Evolutionary conservation across 2,797 vertebrate species (phyloP).

Genomic region (Anguilla marmorata): DNA sequence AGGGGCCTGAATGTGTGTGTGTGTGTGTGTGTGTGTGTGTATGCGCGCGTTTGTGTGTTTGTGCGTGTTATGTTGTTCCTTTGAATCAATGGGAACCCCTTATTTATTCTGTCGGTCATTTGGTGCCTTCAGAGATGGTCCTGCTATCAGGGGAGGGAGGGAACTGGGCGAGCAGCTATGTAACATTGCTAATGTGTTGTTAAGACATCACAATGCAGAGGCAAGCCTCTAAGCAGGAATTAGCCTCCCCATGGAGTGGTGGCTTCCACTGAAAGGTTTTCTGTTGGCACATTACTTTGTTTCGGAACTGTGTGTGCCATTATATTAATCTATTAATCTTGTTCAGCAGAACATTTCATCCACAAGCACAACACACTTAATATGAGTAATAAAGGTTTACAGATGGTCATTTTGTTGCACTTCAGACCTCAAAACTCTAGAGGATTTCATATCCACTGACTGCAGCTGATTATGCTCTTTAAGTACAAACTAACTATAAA

Average conservation of each 20-base stretch:
- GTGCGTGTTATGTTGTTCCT: neutral
- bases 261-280: neutral
- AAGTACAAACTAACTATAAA: neutral
- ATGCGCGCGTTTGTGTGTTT: neutral
- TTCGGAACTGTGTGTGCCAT: neutral
- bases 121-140: neutral
- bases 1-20: neutral
- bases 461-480: neutral
- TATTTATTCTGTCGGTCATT: neutral
- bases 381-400: neutral
- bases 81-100: neutral
- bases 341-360: neutral
- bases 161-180: neutral
- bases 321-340: conserved; percentile 10
- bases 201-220: neutral
- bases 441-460: neutral
- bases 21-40: neutral
- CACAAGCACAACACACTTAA: neutral
- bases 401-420: neutral
- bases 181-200: neutral
- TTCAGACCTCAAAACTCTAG: neutral
- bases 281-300: neutral
- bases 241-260: neutral
- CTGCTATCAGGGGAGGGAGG: neutral
- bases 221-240: neutral